Evolutionary conservation across 2,113 vertebrate species (phyloP).

Genomic region (Heterotis niloticus): DNA sequence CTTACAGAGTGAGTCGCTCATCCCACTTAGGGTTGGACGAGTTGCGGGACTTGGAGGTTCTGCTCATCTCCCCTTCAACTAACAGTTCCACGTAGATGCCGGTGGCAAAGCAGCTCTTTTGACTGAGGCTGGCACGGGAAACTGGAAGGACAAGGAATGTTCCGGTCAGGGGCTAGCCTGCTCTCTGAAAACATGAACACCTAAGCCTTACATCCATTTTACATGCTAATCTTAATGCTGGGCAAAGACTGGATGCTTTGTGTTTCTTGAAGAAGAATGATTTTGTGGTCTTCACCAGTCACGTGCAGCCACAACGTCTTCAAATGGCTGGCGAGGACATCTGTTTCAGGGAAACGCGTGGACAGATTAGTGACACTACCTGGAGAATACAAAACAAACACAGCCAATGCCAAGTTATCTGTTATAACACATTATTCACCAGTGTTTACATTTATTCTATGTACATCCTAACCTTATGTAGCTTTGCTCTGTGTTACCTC

Average conservation of each 20-base stretch:
- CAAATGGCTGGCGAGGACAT: conserved; percentile 78
- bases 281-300: conserved; percentile 71
- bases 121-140: conserved; percentile 95
- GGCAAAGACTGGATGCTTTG: too few species aligned
- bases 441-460: too few species aligned
- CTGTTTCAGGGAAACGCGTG: conserved; percentile 82
- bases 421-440: too few species aligned
- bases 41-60: conserved; percentile 89
- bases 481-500: too few species aligned
- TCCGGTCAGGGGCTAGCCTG: not conserved
- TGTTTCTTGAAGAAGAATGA: not conserved
- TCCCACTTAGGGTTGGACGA: conserved; percentile 96
- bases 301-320: conserved; percentile 85
- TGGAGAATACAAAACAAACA: conserved; percentile 30
- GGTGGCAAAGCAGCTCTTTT: conserved; percentile 93
- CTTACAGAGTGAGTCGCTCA: conserved; percentile 89
- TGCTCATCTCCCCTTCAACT: conserved; percentile 84
- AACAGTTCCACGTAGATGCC: conserved; percentile 88
- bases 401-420: not conserved
- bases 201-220: not conserved
- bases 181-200: not conserved
- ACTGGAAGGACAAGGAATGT: conserved; percentile 61
- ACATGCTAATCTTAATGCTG: not conserved
- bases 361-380: conserved; percentile 87
- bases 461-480: too few species aligned